Evolutionary conservation across 2,113 vertebrate species (phyloP).

Genomic region (Dinomys branickii): DNA sequence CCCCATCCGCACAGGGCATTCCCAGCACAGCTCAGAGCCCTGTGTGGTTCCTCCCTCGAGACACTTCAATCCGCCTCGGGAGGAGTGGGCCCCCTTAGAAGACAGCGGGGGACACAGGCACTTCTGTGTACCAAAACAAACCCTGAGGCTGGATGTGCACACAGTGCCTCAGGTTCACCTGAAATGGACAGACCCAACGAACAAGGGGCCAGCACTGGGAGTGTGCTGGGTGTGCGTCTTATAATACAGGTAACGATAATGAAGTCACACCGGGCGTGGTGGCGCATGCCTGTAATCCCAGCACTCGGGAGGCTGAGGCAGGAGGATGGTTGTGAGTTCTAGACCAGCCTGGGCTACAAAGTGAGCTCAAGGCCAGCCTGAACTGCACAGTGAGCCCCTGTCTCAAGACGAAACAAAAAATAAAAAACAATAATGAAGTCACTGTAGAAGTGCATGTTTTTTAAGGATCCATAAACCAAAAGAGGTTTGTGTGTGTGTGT

Average conservation of each 20-base stretch:
- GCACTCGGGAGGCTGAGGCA: no score
- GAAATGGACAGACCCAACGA: neutral
- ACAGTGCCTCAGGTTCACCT: neutral
- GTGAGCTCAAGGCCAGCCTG: no score
- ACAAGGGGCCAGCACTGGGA: neutral
- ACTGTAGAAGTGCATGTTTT: neutral
- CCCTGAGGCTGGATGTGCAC: neutral
- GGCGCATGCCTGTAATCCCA: no score
- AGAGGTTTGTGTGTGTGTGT: neutral
- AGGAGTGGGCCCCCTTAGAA: neutral
- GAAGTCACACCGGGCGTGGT: no score
- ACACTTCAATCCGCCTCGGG: neutral
- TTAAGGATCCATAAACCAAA: neutral
- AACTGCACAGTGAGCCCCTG: no score
- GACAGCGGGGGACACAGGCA: neutral
- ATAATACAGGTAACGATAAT: no score
- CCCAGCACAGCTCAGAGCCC: neutral
- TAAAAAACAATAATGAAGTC: neutral
- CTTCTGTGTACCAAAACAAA: neutral
- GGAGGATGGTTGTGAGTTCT: no score
- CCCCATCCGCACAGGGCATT: no score
- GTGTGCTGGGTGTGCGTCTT: neutral
- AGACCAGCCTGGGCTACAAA: no score
- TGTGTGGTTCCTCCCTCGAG: neutral
- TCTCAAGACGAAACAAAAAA: no score